Conservation (phyloP, 1,140 invertebrate species). For the Formica selysi region DNA sequence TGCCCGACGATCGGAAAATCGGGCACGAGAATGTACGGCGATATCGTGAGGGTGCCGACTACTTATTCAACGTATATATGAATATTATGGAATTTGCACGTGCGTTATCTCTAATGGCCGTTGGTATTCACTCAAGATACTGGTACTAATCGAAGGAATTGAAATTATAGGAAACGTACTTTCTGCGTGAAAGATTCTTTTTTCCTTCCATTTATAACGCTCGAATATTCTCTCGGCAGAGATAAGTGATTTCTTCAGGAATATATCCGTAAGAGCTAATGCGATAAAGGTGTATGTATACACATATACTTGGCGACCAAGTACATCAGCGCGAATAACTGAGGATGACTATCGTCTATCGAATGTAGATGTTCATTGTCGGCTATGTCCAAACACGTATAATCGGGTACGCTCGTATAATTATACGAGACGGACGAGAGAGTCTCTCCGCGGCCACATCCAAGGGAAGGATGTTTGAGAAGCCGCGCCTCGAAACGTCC, state of each 20-base stretch:
- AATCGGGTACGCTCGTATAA: constrained; percentile 39
- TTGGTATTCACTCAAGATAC: background rate
- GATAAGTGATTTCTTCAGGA: background rate
- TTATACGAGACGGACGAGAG: constrained; percentile 48
- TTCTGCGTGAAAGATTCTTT: background rate
- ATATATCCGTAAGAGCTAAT: constrained; percentile 7
- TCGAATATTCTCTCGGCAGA: background rate
- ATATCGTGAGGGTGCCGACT: background rate
- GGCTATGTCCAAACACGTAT: constrained; percentile 31
- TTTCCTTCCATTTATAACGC: too few species aligned
- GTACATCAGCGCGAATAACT: constrained; percentile 29
- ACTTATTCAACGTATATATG: background rate
- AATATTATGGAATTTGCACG: constrained; percentile 39
- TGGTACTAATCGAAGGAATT: background rate
- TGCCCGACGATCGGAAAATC: constrained; percentile 44
- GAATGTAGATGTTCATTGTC: constrained; percentile 18
- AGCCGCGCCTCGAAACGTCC: constrained; percentile 79
- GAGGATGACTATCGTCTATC: constrained; percentile 19
- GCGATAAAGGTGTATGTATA: constrained; percentile 27
- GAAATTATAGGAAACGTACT: background rate
- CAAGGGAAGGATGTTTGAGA: constrained; percentile 85
- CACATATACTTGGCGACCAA: background rate
- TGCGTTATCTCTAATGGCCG: background rate
- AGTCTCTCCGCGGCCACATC: constrained; percentile 70
- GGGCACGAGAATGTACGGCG: background rate